Percentiles rank a stretch among this genome's conserved stretches.
These are phyloP conservation scores for Zonitis immaculata DNA, from an alignment of 2,888 invertebrate genomes.

Conservation along the genomic window DNA sequence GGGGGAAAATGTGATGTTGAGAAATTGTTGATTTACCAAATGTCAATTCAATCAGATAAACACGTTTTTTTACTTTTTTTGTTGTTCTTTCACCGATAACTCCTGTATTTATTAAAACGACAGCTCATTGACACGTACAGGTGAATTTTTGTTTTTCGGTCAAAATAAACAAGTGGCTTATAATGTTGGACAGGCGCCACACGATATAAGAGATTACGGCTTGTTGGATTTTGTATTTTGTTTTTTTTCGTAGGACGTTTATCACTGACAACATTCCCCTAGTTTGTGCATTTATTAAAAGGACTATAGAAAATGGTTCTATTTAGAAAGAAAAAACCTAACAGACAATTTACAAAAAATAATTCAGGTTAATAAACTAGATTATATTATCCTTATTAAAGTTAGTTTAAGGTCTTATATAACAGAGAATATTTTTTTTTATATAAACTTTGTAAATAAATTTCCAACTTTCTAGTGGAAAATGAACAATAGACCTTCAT, in stretches of 20 bases:
- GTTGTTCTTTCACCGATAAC: too few species aligned
- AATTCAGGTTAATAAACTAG: neutral
- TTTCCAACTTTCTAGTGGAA: neutral
- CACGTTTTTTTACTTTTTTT: too few species aligned
- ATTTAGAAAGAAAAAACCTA: neutral
- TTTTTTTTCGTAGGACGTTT: slow-evolving; percentile 4
- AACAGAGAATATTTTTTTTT: neutral
- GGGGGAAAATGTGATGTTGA: neutral
- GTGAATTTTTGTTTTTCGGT: slow-evolving; percentile 7
- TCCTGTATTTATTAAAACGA: too few species aligned
- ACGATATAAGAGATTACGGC: slow-evolving; percentile 9
- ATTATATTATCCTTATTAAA: neutral
- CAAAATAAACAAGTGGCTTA: slow-evolving; percentile 7
- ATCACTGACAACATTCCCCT: slow-evolving; percentile 5
- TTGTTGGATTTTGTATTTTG: slow-evolving; percentile 2
- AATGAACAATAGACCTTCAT: neutral
- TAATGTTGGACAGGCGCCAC: neutral
- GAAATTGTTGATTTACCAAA: slow-evolving; percentile 17
- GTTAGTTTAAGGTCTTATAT: neutral
- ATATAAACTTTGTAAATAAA: neutral
- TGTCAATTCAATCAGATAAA: too few species aligned
- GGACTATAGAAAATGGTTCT: neutral
- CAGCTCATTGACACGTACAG: slow-evolving; percentile 20
- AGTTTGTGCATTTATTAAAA: slow-evolving; percentile 3
- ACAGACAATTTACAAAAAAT: neutral